These are phyloP conservation scores for Clarias fuscus DNA, from an alignment of 2,797 vertebrate species.

Conservation along the genomic window DNA sequence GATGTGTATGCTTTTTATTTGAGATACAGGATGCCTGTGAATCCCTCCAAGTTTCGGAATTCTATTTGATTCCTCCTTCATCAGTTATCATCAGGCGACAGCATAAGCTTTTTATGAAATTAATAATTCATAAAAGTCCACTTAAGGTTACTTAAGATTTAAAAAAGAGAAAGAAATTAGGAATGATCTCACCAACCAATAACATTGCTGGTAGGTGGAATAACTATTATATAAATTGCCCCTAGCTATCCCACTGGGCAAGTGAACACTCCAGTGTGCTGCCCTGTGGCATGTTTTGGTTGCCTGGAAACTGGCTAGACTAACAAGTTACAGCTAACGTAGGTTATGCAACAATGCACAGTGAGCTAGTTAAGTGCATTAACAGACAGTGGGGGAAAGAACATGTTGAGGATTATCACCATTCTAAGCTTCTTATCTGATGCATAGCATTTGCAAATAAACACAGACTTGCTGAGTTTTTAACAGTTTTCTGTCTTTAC, in stretches of 20 bases:
- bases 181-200: neutral
- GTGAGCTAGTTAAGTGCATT: neutral
- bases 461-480: too few relatives aligned
- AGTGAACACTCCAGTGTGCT: neutral
- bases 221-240: neutral
- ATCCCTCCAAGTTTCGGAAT: neutral
- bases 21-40: neutral
- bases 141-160: neutral
- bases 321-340: neutral
- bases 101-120: neutral
- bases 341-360: neutral
- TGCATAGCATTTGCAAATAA: neutral
- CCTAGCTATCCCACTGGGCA: neutral
- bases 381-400: neutral
- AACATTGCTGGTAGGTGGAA: neutral
- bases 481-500: neutral
- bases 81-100: neutral
- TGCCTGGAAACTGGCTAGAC: neutral
- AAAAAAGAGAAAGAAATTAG: neutral
- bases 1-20: neutral
- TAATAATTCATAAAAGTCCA: neutral
- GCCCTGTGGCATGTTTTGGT: neutral
- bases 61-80: neutral
- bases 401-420: neutral
- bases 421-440: neutral